Conservation (phyloP, 2,113 vertebrate genomes). For the Origma solitaria region DNA sequence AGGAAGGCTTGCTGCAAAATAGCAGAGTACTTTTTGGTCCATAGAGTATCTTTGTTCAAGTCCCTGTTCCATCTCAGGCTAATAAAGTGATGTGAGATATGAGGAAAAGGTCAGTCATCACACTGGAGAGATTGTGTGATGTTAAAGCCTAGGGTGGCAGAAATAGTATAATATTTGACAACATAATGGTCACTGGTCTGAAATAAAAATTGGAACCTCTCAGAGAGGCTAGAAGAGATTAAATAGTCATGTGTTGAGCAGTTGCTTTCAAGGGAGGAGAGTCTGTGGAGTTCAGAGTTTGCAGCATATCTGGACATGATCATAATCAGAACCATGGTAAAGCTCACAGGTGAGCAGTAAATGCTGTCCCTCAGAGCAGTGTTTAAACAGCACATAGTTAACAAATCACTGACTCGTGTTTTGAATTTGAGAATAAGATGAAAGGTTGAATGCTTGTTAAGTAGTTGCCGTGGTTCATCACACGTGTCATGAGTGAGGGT, state of each 20-base stretch:
- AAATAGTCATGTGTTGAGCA: neutral
- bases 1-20: neutral
- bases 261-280: neutral
- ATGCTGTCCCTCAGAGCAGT: neutral
- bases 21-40: neutral
- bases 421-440: neutral
- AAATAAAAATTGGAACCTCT: neutral
- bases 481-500: neutral
- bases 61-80: neutral
- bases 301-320: rapidly evolving
- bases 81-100: neutral
- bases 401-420: neutral
- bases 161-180: neutral
- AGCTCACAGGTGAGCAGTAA: neutral
- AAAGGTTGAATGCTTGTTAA: neutral
- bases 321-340: neutral
- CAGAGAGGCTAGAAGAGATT: neutral
- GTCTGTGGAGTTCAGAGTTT: neutral
- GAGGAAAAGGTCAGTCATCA: neutral
- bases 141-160: neutral
- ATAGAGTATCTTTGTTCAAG: neutral
- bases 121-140: neutral
- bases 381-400: neutral
- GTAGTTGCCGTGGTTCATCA: rapidly evolving
- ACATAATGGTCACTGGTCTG: neutral